These are phyloP conservation scores for Drosophila prostipennis DNA, from an alignment of 2,888 invertebrate species.

Conservation along the genomic window DNA sequence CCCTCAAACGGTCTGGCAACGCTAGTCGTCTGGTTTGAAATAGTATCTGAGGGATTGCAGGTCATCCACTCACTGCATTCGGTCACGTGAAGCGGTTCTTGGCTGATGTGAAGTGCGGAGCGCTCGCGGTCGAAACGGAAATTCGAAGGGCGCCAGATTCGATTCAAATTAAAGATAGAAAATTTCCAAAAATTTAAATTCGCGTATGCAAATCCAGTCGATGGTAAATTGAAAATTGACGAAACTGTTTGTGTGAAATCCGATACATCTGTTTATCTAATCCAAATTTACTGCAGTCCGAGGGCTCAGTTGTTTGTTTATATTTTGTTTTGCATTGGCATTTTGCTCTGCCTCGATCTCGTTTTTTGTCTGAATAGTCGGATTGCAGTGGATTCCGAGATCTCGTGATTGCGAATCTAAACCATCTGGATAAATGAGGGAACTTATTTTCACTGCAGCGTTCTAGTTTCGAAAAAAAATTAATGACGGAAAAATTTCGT, in stretches of 20 bases:
- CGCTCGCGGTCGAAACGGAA: conserved; percentile 24
- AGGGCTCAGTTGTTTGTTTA: conserved; percentile 11
- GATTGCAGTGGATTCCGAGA: conserved; percentile 1
- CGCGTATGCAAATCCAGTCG: conserved; percentile 25
- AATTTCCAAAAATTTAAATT: conserved; percentile 8
- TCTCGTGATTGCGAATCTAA: conserved; percentile 8
- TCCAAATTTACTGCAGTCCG: background rate
- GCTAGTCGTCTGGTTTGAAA: background rate
- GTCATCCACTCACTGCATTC: background rate
- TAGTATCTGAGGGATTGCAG: background rate
- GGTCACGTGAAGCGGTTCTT: conserved; percentile 14
- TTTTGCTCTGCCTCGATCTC: conserved; percentile 5
- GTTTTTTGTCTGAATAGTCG: conserved; percentile 2
- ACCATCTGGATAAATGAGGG: conserved; percentile 1
- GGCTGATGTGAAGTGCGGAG: conserved; percentile 24
- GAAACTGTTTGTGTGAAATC: conserved; percentile 12
- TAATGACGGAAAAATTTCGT: background rate
- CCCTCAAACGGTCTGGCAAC: background rate
- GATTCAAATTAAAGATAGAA: background rate
- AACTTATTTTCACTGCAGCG: background rate
- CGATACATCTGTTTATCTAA: background rate
- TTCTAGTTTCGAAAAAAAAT: background rate
- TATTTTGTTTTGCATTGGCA: background rate
- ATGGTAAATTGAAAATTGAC: conserved; percentile 27
- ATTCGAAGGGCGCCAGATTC: conserved; percentile 17